phyloP scores from a whole-genome alignment of 2,113 vertebrate species.

The Leucopsar rothschildi region DNA sequence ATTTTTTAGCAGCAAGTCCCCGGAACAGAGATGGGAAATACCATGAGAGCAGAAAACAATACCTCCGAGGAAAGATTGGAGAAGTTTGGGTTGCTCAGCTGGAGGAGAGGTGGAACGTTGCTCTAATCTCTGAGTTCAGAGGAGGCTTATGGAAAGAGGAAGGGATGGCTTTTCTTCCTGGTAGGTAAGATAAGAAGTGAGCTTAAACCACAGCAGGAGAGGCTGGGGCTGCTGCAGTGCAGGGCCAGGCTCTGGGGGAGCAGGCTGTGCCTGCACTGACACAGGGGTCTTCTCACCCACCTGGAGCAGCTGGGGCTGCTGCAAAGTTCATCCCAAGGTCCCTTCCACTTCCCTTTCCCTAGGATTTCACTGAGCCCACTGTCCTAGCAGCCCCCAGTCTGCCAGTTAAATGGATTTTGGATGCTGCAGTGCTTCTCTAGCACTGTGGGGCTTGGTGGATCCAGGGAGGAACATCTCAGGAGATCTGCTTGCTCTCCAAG shows the following conservation, averaged over 20 bases:
- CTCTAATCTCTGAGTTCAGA: not conserved
- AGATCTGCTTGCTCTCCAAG: not conserved
- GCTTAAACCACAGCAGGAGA: constrained; percentile 48
- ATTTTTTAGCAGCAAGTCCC: not conserved
- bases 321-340: not conserved
- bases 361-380: not conserved
- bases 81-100: constrained; percentile 30
- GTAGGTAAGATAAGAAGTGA: constrained; percentile 46
- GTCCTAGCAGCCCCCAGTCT: not conserved
- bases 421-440: not conserved
- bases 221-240: not conserved
- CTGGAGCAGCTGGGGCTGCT: not conserved
- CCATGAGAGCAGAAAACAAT: not conserved
- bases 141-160: constrained; percentile 15
- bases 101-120: not conserved
- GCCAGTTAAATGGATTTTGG: not conserved
- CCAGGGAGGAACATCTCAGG: not conserved
- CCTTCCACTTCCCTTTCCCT: not conserved
- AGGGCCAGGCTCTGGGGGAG: not conserved
- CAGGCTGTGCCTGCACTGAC: not conserved
- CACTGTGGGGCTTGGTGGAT: not conserved
- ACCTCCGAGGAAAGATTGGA: not conserved
- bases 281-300: not conserved
- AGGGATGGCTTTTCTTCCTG: constrained; percentile 44
- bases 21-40: not conserved